Base-by-base conservation (phyloP, 2,888 invertebrate genomes). In the Ptychoptera albimana region DNA sequence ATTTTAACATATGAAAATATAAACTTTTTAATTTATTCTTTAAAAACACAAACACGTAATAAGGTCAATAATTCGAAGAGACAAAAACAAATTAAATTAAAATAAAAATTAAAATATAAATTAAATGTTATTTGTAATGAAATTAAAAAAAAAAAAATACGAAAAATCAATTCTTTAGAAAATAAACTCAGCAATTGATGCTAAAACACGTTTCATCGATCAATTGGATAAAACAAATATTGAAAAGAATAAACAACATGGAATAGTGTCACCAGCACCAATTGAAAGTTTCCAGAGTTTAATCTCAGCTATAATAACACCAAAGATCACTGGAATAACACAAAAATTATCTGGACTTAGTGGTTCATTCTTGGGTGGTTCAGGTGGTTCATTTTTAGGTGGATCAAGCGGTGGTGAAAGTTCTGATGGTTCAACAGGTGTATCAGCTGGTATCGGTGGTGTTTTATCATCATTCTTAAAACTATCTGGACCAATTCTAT, bases 141-240 rank as follows among this genome's bases (percentile, higher is more conserved):
- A 23, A 5, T 23, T 5, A 5, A 23, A 23, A 23, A 3, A 23
- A 5, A 23, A 5, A 23, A 5, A 23, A 23, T 5, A 5, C 7
- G 7, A 23, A 23, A 23, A 23, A 23, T 23, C 23, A 23, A 35
- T 39, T 23, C 16, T 23, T 35, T 42, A 85, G 85, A 85, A 85
- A 79, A 73, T 85, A 69, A 83, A 85, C 68, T 77, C 79, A 50
- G 73, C 84, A 64, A 72, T 86, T 65, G 85, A 86, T 57, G 75
- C 82, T 42, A 85, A 85, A 66, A 85, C 83, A 35, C 72, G 74
- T 31, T 73, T 79, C 53, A 70, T 86, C 47, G 70, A 74, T 45
- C 73, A 74, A 42, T 63, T 85, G 58, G 85, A 86, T 63, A 72
- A 70, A 43, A 64, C 76, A 51, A 86, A 85, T 64, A 75, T 81